phyloP scores from a whole-genome alignment of 2,888 invertebrate genomes.

The Aleiodes leptofemur region DNA sequence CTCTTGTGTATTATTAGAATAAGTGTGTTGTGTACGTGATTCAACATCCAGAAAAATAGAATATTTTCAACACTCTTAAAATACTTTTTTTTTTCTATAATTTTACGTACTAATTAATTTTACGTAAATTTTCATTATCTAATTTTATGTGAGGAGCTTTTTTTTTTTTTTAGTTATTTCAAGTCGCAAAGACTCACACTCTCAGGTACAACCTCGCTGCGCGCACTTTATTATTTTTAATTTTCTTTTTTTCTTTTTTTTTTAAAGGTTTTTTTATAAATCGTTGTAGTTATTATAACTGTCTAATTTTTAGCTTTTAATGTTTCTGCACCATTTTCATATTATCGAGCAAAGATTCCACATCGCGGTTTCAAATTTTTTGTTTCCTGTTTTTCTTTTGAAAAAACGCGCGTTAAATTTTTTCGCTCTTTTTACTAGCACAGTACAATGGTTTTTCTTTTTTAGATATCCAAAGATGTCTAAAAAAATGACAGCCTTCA shows the following conservation, averaged over 20 bases:
- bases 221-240: constrained; percentile 48
- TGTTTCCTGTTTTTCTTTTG: constrained; percentile 9
- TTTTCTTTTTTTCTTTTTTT: constrained; percentile 24
- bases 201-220: constrained; percentile 66
- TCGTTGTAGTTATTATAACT: constrained; percentile 50
- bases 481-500: constrained; percentile 68
- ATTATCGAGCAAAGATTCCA: constrained; percentile 37
- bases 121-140: constrained; percentile 27
- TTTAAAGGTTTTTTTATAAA: constrained; percentile 24
- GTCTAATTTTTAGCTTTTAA: not conserved
- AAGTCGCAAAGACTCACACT: constrained; percentile 53
- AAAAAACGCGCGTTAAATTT: constrained; percentile 50
- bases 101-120: constrained; percentile 28
- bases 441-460: constrained; percentile 30
- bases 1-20: constrained; percentile 8
- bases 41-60: constrained; percentile 37
- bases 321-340: constrained; percentile 13
- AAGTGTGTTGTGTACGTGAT: constrained; percentile 27
- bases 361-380: constrained; percentile 29
- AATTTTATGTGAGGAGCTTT: constrained; percentile 44
- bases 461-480: constrained; percentile 68
- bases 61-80: constrained; percentile 31
- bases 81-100: constrained; percentile 28
- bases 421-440: constrained; percentile 41
- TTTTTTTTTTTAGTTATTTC: constrained; percentile 47